These are phyloP conservation scores for Laticauda laticaudata DNA, from an alignment of 2,113 vertebrate genomes.

Conservation along the genomic window DNA sequence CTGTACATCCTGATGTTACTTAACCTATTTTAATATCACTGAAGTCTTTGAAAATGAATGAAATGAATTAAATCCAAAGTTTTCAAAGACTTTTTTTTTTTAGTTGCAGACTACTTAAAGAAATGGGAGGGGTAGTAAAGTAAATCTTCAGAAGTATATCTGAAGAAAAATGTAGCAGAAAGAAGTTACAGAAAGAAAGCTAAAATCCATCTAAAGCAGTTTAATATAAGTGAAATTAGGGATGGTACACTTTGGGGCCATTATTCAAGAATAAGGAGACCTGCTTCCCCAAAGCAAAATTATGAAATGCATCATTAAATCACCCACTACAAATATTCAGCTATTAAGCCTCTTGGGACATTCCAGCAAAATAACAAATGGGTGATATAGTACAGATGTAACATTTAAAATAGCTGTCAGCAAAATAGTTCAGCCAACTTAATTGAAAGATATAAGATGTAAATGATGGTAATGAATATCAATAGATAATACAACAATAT, in stretches of 20 bases:
- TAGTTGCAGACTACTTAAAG: neutral
- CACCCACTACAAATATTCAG: conserved; percentile 29
- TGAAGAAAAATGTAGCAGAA: neutral
- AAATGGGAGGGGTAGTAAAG: neutral
- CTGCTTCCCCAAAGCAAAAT: conserved; percentile 38
- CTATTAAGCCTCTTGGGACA: conserved; percentile 26
- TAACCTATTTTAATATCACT: neutral
- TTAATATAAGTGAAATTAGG: conserved; percentile 36
- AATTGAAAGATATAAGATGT: neutral
- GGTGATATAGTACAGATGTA: neutral
- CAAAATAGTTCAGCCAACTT: neutral
- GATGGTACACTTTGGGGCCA: conserved; percentile 39
- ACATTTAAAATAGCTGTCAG: neutral
- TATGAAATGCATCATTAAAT: conserved; percentile 33
- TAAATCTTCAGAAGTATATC: neutral
- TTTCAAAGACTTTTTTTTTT: neutral
- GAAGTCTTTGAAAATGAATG: neutral
- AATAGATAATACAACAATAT: neutral
- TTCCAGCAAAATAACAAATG: conserved; percentile 35
- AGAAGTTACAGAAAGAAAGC: neutral
- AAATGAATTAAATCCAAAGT: neutral
- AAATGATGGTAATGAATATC: neutral
- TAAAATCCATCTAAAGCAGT: neutral
- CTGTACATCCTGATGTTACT: neutral
- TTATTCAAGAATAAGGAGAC: conserved; percentile 50